A percentile compares a stretch with the other conserved stretches of the same genome.
Conservation (phyloP, 2,888 invertebrate species). For the Stenichneumon culpator region DNA sequence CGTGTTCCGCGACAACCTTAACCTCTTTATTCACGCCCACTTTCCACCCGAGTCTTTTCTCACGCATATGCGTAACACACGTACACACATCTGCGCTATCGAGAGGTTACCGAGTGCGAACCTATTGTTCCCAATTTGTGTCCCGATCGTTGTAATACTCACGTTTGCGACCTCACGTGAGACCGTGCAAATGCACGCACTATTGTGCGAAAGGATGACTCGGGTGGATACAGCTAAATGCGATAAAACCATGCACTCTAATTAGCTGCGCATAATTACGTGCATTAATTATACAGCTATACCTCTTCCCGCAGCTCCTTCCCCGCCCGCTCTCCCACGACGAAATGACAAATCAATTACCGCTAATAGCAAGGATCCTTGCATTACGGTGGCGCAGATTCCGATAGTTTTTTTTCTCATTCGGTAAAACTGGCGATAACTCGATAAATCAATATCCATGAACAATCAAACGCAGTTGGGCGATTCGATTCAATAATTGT, state of each 20-base stretch:
- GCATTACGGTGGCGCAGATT: too few relatives aligned
- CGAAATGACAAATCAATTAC: neutral
- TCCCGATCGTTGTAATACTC: conserved; percentile 35
- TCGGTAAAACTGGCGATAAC: too few relatives aligned
- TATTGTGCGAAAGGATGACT: conserved; percentile 12
- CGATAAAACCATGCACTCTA: neutral
- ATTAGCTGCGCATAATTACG: neutral
- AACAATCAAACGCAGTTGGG: too few relatives aligned
- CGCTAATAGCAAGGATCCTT: too few relatives aligned
- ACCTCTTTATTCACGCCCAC: conserved; percentile 68
- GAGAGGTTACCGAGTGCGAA: conserved; percentile 33
- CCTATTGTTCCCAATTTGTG: conserved; percentile 53
- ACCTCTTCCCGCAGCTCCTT: neutral
- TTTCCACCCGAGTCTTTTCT: conserved; percentile 60
- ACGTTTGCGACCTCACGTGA: conserved; percentile 33
- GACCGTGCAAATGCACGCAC: conserved; percentile 18
- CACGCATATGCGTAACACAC: conserved; percentile 36
- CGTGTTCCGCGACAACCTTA: conserved; percentile 64
- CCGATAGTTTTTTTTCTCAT: too few relatives aligned
- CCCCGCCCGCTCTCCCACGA: neutral
- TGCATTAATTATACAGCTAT: neutral
- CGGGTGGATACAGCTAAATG: conserved; percentile 10
- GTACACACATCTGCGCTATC: neutral
- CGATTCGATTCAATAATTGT: too few relatives aligned
- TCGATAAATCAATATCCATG: too few relatives aligned